These are phyloP conservation scores for Eubasilissa splendida DNA, from an alignment of 2,888 invertebrate genomes.

Conservation along the genomic window DNA sequence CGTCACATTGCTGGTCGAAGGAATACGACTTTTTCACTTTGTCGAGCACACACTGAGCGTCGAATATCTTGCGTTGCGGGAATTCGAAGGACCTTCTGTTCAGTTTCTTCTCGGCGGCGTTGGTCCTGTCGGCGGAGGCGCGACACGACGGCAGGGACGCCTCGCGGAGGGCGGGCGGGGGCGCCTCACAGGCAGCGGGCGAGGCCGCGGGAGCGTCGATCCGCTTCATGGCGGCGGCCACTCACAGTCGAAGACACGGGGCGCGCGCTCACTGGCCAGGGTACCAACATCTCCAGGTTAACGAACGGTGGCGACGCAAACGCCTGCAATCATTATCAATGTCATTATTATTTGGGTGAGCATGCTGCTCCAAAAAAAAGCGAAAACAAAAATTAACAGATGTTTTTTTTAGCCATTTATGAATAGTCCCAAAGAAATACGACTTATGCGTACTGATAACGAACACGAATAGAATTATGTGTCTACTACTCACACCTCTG, in stretches of 20 bases:
- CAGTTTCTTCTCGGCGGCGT: constrained; percentile 63
- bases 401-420: too few relatives aligned
- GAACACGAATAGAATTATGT: too few relatives aligned
- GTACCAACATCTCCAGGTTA: constrained; percentile 40
- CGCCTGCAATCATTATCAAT: constrained; percentile 40
- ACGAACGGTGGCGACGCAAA: constrained; percentile 38
- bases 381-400: too few relatives aligned
- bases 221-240: constrained; percentile 49
- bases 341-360: too few relatives aligned
- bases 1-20: constrained; percentile 62
- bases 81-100: constrained; percentile 71
- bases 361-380: too few relatives aligned
- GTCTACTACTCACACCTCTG: too few relatives aligned
- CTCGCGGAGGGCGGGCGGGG: not conserved
- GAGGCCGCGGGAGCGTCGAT: constrained; percentile 53
- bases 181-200: constrained; percentile 36
- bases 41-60: constrained; percentile 50
- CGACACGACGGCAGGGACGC: too few relatives aligned
- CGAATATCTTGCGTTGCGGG: constrained; percentile 61
- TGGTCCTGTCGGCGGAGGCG: constrained; percentile 10
- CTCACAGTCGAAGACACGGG: not conserved
- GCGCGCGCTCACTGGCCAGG: constrained; percentile 13
- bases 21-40: constrained; percentile 57
- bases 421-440: too few relatives aligned
- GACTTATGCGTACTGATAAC: too few relatives aligned